Evolutionary conservation across 2,888 invertebrate genomes (phyloP).

Genomic region (Neoaliturus tenellus): DNA sequence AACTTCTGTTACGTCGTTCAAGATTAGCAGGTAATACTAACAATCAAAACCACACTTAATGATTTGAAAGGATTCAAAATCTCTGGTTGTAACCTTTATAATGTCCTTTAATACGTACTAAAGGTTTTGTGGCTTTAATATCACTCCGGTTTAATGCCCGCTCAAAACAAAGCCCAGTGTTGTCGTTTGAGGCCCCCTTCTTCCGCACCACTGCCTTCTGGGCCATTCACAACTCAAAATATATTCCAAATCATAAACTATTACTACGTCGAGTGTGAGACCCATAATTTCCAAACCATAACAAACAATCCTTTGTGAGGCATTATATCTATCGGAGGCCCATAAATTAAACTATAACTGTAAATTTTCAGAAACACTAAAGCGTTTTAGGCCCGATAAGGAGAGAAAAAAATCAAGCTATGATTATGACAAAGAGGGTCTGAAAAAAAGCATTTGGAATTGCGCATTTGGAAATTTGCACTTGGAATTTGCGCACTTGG

Average conservation of each 20-base stretch:
- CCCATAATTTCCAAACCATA: conserved; percentile 32
- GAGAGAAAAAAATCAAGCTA: neutral
- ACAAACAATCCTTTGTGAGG: conserved; percentile 27
- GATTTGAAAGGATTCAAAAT: too few relatives aligned
- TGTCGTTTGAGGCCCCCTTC: neutral
- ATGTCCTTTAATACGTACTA: neutral
- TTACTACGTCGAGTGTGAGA: conserved; percentile 11
- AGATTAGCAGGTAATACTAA: too few relatives aligned
- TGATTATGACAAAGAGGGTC: too few relatives aligned
- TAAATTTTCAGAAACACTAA: neutral
- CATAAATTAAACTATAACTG: conserved; percentile 23
- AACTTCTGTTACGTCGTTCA: too few relatives aligned
- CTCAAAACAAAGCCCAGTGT: neutral
- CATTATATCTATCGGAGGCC: conserved; percentile 35
- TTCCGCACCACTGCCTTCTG: neutral
- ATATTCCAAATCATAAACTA: conserved; percentile 42
- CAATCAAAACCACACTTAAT: too few relatives aligned
- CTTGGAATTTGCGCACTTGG: too few relatives aligned
- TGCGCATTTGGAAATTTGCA: too few relatives aligned
- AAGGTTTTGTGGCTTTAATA: neutral
- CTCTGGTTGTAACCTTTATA: too few relatives aligned
- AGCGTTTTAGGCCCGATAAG: neutral
- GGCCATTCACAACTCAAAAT: conserved; percentile 23
- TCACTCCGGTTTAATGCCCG: neutral
- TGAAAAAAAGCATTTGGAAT: too few relatives aligned